These are phyloP conservation scores for Sminthopsis crassicaudata DNA, from an alignment of 2,113 vertebrate species.

Conservation along the genomic window DNA sequence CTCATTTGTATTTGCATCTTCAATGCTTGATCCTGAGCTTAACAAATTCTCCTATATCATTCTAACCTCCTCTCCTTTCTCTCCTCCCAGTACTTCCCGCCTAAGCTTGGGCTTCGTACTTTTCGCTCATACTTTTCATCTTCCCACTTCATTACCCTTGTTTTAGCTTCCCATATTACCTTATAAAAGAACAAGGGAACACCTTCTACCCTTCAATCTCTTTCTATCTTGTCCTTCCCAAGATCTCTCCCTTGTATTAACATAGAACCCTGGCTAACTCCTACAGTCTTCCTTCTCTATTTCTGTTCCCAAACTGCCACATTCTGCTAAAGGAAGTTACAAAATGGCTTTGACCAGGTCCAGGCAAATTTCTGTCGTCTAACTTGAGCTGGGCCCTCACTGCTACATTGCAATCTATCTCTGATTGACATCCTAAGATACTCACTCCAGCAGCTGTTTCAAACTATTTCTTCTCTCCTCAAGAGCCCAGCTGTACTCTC, in stretches of 20 bases:
- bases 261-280: not conserved
- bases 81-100: not conserved
- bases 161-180: not conserved
- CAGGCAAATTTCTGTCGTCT: not conserved
- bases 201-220: not conserved
- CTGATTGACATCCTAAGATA: not conserved
- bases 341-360: not conserved
- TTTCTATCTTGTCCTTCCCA: not conserved
- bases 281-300: not conserved
- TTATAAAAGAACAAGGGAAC: not conserved
- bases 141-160: not conserved
- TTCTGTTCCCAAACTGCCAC: not conserved
- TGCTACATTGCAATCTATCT: not conserved
- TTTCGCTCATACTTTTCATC: not conserved
- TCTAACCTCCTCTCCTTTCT: not conserved
- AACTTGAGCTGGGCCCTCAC: not conserved
- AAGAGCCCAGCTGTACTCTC: not conserved
- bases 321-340: not conserved
- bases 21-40: not conserved
- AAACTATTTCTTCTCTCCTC: not conserved
- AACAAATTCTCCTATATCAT: not conserved
- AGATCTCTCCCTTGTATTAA: not conserved
- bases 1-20: not conserved
- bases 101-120: not conserved
- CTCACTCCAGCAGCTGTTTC: not conserved